These are phyloP conservation scores for Parelbella ahira DNA, from an alignment of 2,888 invertebrate species.

Conservation along the genomic window DNA sequence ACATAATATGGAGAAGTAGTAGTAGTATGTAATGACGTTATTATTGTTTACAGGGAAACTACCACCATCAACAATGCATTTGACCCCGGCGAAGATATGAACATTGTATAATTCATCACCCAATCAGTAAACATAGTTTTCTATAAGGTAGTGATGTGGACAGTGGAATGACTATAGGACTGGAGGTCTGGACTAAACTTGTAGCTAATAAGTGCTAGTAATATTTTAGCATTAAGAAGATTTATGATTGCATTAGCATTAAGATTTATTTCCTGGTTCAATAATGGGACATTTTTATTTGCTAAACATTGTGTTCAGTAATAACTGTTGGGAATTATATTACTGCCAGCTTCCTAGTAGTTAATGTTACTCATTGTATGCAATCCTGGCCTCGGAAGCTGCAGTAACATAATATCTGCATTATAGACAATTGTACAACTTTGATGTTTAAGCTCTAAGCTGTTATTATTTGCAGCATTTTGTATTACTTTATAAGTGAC, in stretches of 20 bases:
- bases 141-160: slow-evolving; percentile 64
- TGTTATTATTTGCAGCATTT: slow-evolving; percentile 62
- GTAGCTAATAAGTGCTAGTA: slow-evolving; percentile 64
- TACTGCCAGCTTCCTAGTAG: slow-evolving; percentile 37
- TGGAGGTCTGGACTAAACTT: slow-evolving; percentile 68
- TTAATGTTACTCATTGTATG: slow-evolving; percentile 4
- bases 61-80: slow-evolving; percentile 62
- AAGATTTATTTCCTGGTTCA: slow-evolving; percentile 65
- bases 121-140: slow-evolving; percentile 62
- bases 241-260: slow-evolving; percentile 72
- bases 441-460: slow-evolving; percentile 50
- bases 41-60: slow-evolving; percentile 39
- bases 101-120: slow-evolving; percentile 58
- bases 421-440: slow-evolving; percentile 38
- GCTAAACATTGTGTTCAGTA: slow-evolving; percentile 45
- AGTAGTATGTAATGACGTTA: too few species aligned
- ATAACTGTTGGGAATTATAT: slow-evolving; percentile 41
- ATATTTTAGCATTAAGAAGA: slow-evolving; percentile 69
- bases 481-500: slow-evolving; percentile 58
- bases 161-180: slow-evolving; percentile 67
- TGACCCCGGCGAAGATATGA: slow-evolving; percentile 60
- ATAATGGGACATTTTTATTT: slow-evolving; percentile 59
- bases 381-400: slow-evolving; percentile 34
- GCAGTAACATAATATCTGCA: slow-evolving; percentile 45
- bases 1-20: too few species aligned